These are phyloP conservation scores for Ceriagrion tenellum DNA, from an alignment of 2,888 invertebrate genomes.

Conservation along the genomic window DNA sequence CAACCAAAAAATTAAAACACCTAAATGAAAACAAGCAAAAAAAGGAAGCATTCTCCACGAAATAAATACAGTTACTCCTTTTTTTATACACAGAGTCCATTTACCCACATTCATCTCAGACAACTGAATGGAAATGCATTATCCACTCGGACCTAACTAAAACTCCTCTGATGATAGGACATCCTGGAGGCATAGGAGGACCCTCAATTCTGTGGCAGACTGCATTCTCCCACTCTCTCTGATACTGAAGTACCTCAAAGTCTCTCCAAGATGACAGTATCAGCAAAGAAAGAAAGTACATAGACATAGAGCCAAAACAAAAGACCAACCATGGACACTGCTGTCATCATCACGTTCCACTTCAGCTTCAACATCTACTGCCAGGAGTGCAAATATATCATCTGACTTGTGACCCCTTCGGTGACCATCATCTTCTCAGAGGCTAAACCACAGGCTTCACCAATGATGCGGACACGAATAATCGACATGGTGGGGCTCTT, in stretches of 20 bases:
- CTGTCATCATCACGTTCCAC: conserved; percentile 37
- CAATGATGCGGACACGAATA: conserved; percentile 10
- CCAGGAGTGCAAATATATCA: conserved; percentile 54
- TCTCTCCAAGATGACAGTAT: conserved; percentile 5
- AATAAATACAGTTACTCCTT: conserved; percentile 51
- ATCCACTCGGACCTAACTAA: not conserved
- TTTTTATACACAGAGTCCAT: not conserved
- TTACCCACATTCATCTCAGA: conserved; percentile 10
- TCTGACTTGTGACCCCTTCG: not conserved
- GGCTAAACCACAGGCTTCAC: conserved; percentile 28
- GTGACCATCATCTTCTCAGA: conserved; percentile 34
- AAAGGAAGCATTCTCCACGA: conserved; percentile 56
- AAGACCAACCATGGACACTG: conserved; percentile 11
- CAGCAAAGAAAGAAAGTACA: conserved; percentile 34
- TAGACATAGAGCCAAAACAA: conserved; percentile 14
- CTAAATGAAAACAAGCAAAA: conserved; percentile 40
- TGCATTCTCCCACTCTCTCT: not conserved
- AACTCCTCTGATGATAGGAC: not conserved
- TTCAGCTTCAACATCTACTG: conserved; percentile 50
- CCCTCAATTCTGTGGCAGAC: not conserved
- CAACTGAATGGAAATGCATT: conserved; percentile 1
- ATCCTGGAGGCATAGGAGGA: not conserved
- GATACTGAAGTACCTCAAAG: not conserved
- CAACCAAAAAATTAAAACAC: conserved; percentile 1
- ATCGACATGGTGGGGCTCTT: conserved; percentile 29